Base-by-base conservation (phyloP, 1,140 invertebrate species). In the Euwallacea fornicatus region DNA sequence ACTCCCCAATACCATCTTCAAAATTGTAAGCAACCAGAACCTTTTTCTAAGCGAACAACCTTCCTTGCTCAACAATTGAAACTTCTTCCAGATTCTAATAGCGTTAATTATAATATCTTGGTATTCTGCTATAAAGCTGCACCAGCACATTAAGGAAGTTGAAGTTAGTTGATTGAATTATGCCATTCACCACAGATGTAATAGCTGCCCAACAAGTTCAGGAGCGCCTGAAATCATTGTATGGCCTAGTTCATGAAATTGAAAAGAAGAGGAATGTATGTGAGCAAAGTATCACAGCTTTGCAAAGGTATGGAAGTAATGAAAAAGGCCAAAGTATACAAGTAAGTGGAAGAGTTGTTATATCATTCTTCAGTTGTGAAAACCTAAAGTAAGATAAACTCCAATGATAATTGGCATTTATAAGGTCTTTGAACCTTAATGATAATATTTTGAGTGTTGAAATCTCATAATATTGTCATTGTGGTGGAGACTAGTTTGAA, bases 151-250 rank as follows among this genome's bases (percentile, higher is more conserved):
- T 46, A 61, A 72, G 63, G 7, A 73, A 11, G 21, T 47, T 9
- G 69, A 42, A 41, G 54, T 8, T 21, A 64, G 64, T 15, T 66
- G 13, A 66, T 50, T 13, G 13, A 67, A 75, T 84, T 77, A 92
- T 92, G 91, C 88, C 90, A 41, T 86, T 91, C 65, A 90, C 90
- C 53, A 88, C 90, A 62, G 91, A 94, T 80, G 86, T 82, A 58
- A 71, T 87, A 59, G 91, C 91, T 7, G 90, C 90, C 2, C 87
- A 89, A 75, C 91, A 91, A 85, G 90, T 91, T 58, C 88, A 94
- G 88, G 94, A 96, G 76, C 85, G 91, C 43, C 80, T 96, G 10
- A 90, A 93, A 78, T 87, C 89, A 43, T 83, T 96, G 6, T 89
- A 92, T 76, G 85, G 88, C 58, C 81, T 93, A 7, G 86, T 95